These are phyloP conservation scores for Lasaia peninsularis DNA, from an alignment of 1,140 invertebrate genomes.

Conservation along the genomic window DNA sequence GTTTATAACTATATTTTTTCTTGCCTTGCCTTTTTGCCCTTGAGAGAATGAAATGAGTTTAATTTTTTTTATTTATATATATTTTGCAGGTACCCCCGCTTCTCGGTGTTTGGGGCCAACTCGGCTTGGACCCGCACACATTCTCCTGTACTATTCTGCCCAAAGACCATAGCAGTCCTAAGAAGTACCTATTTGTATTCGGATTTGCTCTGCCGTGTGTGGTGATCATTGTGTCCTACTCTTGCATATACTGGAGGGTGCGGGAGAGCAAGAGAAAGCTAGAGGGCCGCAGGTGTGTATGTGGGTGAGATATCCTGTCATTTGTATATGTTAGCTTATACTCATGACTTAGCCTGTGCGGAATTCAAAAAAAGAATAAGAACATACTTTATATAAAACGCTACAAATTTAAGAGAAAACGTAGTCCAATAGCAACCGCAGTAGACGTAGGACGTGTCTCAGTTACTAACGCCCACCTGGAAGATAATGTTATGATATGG, in stretches of 20 bases:
- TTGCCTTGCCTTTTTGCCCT: no score
- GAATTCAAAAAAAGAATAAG: no score
- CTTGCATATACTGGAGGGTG: slow-evolving; percentile 91
- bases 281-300: slow-evolving; percentile 80
- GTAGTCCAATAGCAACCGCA: no score
- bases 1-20: no score
- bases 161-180: slow-evolving; percentile 86
- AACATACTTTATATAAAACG: no score
- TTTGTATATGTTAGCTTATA: slow-evolving; percentile 16
- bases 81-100: slow-evolving; percentile 84
- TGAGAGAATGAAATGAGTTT: no score
- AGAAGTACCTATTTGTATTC: slow-evolving; percentile 90
- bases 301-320: slow-evolving; percentile 50
- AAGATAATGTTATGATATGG: no score
- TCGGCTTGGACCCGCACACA: slow-evolving; percentile 86
- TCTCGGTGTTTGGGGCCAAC: slow-evolving; percentile 87
- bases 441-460: no score
- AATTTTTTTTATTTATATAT: no score
- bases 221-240: slow-evolving; percentile 89
- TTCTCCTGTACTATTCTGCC: slow-evolving; percentile 92
- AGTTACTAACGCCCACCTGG: no score
- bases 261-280: slow-evolving; percentile 84
- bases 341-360: no score
- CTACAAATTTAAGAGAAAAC: no score
- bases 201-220: slow-evolving; percentile 89